A percentile compares a stretch with the other conserved stretches of the same genome.
These are phyloP conservation scores for Agriopis aurantiaria DNA, from an alignment of 2,888 invertebrate genomes.

Conservation along the genomic window DNA sequence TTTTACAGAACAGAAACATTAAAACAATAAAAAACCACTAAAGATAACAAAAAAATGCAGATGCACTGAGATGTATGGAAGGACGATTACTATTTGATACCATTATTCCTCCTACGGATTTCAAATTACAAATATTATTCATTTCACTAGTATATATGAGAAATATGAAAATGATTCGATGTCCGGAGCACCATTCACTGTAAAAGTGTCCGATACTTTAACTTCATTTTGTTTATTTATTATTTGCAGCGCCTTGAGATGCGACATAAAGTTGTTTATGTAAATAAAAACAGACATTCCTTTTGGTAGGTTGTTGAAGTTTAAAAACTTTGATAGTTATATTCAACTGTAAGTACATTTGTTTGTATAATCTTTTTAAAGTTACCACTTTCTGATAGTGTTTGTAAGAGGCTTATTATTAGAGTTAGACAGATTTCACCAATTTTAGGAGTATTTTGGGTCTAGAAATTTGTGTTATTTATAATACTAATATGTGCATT, in stretches of 20 bases:
- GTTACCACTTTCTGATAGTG: slow-evolving; percentile 71
- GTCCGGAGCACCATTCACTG: too few relatives aligned
- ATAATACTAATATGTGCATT: neutral
- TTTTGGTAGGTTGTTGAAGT: slow-evolving; percentile 73
- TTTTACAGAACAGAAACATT: too few relatives aligned
- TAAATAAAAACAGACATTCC: slow-evolving; percentile 76
- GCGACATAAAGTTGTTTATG: slow-evolving; percentile 52
- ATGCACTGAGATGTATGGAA: too few relatives aligned
- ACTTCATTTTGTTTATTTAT: neutral
- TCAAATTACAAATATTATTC: too few relatives aligned
- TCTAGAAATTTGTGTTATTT: slow-evolving; percentile 14
- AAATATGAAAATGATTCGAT: too few relatives aligned
- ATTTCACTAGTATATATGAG: too few relatives aligned
- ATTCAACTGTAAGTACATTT: slow-evolving; percentile 62
- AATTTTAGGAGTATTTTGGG: slow-evolving; percentile 10
- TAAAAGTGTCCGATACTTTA: neutral
- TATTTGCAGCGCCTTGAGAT: slow-evolving; percentile 1
- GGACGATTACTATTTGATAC: too few relatives aligned
- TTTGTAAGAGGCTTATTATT: slow-evolving; percentile 73
- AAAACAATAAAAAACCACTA: too few relatives aligned
- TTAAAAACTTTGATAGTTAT: slow-evolving; percentile 62
- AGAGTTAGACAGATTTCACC: slow-evolving; percentile 54
- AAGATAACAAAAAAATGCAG: too few relatives aligned
- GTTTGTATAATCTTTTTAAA: slow-evolving; percentile 64
- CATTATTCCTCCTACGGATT: too few relatives aligned